Evolutionary conservation across 2,888 invertebrate genomes (phyloP).

Genomic region (Troilus luridus): DNA sequence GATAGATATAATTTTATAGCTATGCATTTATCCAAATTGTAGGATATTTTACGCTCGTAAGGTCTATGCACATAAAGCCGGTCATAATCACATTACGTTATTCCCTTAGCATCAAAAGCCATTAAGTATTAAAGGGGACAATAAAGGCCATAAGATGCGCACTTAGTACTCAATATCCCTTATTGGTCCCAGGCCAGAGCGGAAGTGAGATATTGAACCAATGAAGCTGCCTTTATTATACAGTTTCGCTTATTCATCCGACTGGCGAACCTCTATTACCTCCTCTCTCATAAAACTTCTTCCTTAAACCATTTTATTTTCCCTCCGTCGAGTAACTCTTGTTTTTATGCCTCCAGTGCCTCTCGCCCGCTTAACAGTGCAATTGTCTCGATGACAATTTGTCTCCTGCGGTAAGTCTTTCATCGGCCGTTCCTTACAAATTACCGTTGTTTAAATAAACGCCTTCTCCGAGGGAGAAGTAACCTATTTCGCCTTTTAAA

Average conservation of each 20-base stretch:
- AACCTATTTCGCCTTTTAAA: neutral
- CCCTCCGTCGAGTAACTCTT: neutral
- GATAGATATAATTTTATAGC: too few relatives aligned
- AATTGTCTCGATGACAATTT: slow-evolving; percentile 13
- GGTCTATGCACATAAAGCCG: neutral
- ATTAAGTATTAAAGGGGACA: neutral
- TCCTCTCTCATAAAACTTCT: neutral
- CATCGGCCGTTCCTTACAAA: neutral
- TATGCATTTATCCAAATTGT: too few relatives aligned
- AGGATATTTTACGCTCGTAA: neutral
- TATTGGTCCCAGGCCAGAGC: neutral
- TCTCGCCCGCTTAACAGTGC: neutral
- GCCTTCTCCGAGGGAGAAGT: neutral
- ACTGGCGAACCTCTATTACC: neutral
- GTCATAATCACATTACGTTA: neutral
- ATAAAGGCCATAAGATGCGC: neutral
- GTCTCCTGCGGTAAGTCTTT: neutral
- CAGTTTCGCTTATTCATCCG: slow-evolving; percentile 12
- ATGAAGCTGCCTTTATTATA: neutral
- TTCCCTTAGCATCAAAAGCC: neutral
- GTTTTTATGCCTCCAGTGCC: neutral
- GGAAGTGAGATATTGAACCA: neutral
- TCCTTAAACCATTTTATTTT: slow-evolving; percentile 38
- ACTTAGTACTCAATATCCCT: slow-evolving; percentile 19
- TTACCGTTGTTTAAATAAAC: neutral